phyloP scores from a whole-genome alignment of 2,888 invertebrate species.

The Zygaena filipendulae region DNA sequence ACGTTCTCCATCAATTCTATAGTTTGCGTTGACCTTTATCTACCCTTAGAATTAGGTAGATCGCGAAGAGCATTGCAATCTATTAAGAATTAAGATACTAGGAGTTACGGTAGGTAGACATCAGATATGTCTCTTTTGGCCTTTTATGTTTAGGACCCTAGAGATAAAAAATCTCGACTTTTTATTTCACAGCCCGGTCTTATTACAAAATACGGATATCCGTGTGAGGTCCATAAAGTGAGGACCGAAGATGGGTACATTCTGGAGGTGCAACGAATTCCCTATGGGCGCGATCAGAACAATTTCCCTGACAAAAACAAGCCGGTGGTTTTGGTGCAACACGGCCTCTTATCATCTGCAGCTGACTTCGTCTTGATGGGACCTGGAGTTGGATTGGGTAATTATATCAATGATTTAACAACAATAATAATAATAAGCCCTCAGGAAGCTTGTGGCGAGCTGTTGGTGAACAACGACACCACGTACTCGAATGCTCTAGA shows the following conservation, averaged over 20 bases:
- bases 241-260: constrained; percentile 34
- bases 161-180: no score
- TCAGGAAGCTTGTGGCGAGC: constrained; percentile 3
- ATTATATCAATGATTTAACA: no score
- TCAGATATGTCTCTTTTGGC: no score
- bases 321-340: constrained; percentile 9
- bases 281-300: constrained; percentile 26
- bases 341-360: constrained; percentile 8
- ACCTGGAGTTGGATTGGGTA: constrained; percentile 7
- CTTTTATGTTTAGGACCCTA: no score
- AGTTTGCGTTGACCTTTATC: no score
- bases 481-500: neutral
- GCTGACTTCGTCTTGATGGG: constrained; percentile 9
- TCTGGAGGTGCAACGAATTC: constrained; percentile 35
- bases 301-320: constrained; percentile 16
- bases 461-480: neutral
- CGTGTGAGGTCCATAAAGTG: constrained; percentile 30
- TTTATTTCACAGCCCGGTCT: constrained; percentile 31
- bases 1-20: no score
- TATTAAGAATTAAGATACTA: no score
- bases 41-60: no score
- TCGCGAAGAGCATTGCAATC: no score
- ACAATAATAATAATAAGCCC: no score
- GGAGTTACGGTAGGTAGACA: no score
- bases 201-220: constrained; percentile 34